Conservation (phyloP, 2,888 invertebrate genomes). For the Noctua comes region DNA sequence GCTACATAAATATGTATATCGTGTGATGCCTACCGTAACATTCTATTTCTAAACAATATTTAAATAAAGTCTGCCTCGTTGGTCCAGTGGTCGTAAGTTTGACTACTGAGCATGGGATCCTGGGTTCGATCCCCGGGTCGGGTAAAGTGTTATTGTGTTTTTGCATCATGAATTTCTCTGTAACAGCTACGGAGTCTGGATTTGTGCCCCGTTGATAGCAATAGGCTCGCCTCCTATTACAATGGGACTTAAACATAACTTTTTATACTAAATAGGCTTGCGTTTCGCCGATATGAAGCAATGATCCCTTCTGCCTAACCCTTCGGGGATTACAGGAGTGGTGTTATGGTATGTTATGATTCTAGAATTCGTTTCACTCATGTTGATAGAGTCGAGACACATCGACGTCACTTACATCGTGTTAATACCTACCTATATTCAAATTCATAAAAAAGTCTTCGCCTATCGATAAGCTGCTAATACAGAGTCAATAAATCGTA, state of each 20-base stretch:
- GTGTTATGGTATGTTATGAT: background rate
- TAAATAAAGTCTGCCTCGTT: background rate
- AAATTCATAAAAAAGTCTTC: background rate
- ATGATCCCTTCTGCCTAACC: too few relatives aligned
- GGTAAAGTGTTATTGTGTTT: background rate
- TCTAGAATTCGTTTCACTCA: background rate
- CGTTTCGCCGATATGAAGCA: too few relatives aligned
- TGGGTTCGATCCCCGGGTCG: background rate
- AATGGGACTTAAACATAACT: too few relatives aligned
- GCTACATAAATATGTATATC: background rate
- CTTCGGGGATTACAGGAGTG: too few relatives aligned
- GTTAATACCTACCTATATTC: too few relatives aligned
- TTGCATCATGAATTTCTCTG: background rate
- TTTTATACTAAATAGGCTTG: too few relatives aligned
- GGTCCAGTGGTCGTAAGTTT: background rate
- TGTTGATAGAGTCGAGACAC: background rate
- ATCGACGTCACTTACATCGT: background rate
- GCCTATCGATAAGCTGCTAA: background rate
- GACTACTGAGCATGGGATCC: background rate
- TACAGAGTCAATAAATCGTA: slow-evolving; percentile 16
- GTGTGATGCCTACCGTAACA: background rate
- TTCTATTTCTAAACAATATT: background rate
- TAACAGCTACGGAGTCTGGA: background rate
- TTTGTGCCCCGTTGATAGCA: too few relatives aligned
- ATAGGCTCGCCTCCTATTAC: too few relatives aligned